Evolutionary conservation across 2,888 invertebrate species (phyloP).

Genomic region (Stenichneumon culpator): DNA sequence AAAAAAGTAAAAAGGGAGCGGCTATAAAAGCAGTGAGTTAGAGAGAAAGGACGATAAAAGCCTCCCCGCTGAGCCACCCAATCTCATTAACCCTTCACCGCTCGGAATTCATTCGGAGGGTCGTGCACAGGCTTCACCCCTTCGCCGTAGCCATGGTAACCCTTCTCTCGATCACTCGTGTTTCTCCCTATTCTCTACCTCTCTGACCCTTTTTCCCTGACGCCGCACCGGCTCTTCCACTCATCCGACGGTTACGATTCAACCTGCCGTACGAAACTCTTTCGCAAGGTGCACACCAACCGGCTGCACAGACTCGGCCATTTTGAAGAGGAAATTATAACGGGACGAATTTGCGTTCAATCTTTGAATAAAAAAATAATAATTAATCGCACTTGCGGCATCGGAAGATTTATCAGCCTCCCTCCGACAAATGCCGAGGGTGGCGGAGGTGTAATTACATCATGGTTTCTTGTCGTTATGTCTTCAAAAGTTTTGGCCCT

Average conservation of each 20-base stretch:
- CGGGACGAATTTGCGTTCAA: neutral
- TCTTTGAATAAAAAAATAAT: neutral
- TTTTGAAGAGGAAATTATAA: constrained; percentile 6
- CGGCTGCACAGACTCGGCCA: constrained; percentile 18
- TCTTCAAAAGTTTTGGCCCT: constrained; percentile 37
- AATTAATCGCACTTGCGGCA: constrained; percentile 36
- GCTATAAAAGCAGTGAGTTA: constrained; percentile 29
- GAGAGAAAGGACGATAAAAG: constrained; percentile 47
- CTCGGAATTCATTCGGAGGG: constrained; percentile 75
- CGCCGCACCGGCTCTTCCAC: constrained; percentile 48
- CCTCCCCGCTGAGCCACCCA: constrained; percentile 69
- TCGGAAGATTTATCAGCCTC: constrained; percentile 27
- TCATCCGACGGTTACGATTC: constrained; percentile 57
- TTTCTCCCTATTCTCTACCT: constrained; percentile 68
- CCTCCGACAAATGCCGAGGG: constrained; percentile 12
- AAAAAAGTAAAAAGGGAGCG: constrained; percentile 54
- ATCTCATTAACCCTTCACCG: constrained; percentile 81
- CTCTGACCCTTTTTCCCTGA: constrained; percentile 60
- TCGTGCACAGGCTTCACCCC: constrained; percentile 74
- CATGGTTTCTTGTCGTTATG: constrained; percentile 8
- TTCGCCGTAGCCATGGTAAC: constrained; percentile 78
- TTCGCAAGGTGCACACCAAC: constrained; percentile 62
- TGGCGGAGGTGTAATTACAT: constrained; percentile 44
- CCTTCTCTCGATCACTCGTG: constrained; percentile 73
- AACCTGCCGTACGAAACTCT: constrained; percentile 64